Evolutionary conservation across 2,797 vertebrate species (phyloP).

Genomic region (Aphelocoma californica): DNA sequence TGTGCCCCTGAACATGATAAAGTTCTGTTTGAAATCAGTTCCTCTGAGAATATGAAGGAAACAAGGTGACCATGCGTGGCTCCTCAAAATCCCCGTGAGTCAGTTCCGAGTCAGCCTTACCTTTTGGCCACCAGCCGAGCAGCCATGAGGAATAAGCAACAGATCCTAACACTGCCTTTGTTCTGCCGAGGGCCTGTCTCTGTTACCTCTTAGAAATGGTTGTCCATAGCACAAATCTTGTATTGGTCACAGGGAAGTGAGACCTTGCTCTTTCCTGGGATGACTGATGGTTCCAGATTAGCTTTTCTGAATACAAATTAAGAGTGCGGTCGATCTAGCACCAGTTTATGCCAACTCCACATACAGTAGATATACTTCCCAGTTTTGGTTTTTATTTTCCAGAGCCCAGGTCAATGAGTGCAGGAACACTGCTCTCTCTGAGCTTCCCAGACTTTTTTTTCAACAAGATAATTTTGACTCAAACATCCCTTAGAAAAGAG

Average conservation of each 20-base stretch:
- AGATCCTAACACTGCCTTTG: not conserved
- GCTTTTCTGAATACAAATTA: not conserved
- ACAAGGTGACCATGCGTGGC: not conserved
- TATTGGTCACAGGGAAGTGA: not conserved
- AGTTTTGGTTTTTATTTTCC: not conserved
- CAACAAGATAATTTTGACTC: not conserved
- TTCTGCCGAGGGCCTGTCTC: not conserved
- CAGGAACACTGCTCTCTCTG: not conserved
- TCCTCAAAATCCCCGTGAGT: not conserved
- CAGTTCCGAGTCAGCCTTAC: not conserved
- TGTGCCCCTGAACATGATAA: not conserved
- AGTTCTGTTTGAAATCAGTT: not conserved
- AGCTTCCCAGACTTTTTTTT: not conserved
- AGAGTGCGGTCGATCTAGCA: not conserved
- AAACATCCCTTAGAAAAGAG: not conserved
- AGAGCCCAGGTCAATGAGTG: not conserved
- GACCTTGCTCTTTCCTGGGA: not conserved
- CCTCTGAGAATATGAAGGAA: not conserved
- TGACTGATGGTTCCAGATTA: not conserved
- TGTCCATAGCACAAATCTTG: not conserved
- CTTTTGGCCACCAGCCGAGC: not conserved
- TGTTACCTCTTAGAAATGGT: not conserved
- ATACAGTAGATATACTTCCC: not conserved
- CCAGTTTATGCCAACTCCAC: not conserved
- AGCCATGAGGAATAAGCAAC: not conserved